Percentiles rank a stretch among this genome's conserved stretches.
phyloP scores from a whole-genome alignment of 2,888 invertebrate species.

The Tinea trinotella region DNA sequence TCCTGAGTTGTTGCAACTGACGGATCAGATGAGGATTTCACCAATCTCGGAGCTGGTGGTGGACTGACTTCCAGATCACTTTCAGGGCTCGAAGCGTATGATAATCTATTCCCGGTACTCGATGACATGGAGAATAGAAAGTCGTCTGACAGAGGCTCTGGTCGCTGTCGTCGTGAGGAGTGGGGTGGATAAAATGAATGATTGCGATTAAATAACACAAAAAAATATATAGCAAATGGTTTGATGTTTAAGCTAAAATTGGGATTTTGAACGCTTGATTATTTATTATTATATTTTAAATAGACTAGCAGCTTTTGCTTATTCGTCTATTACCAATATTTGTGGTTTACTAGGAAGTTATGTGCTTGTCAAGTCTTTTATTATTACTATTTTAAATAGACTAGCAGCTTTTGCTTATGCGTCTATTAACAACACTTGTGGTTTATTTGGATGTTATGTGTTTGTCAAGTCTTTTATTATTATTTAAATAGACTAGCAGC shows the following conservation, averaged over 20 bases:
- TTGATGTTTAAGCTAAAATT: too few relatives aligned
- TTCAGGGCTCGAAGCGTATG: constrained; percentile 96
- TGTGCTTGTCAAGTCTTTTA: too few relatives aligned
- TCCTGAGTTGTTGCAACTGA: constrained; percentile 95
- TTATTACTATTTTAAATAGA: too few relatives aligned
- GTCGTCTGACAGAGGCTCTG: constrained; percentile 97
- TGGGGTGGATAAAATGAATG: constrained; percentile 66
- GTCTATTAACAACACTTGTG: too few relatives aligned
- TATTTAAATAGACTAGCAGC: too few relatives aligned
- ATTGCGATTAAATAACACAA: constrained; percentile 41
- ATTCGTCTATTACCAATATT: too few relatives aligned
- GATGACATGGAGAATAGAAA: constrained; percentile 99
- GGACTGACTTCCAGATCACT: constrained; percentile 87
- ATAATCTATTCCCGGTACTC: constrained; percentile 82
- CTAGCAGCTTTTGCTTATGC: too few relatives aligned
- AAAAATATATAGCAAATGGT: constrained; percentile 1
- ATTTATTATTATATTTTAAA: too few relatives aligned
- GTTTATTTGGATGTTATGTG: too few relatives aligned
- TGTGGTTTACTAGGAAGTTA: too few relatives aligned
- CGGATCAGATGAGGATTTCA: constrained; percentile 93
- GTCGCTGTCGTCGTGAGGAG: constrained; percentile 78
- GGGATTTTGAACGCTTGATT: background rate
- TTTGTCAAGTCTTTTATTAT: too few relatives aligned
- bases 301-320: too few relatives aligned
- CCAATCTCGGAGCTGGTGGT: constrained; percentile 84